phyloP scores from a whole-genome alignment of 2,888 invertebrate species.

The Agrochola lota region DNA sequence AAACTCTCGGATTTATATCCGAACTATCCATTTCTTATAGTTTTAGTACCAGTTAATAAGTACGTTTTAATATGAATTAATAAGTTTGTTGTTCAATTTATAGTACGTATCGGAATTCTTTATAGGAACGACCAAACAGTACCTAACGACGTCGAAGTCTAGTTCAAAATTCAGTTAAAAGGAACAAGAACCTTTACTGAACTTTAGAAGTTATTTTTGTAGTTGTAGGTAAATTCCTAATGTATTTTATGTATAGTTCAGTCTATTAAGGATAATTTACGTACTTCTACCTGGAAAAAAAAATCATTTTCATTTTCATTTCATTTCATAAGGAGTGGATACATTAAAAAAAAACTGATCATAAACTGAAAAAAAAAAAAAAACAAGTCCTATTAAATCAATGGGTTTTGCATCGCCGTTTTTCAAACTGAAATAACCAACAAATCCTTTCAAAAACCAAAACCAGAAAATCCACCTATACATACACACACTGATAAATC shows the following conservation, averaged over 20 bases:
- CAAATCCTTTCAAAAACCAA: constrained; percentile 4
- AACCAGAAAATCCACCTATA: neutral
- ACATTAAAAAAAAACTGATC: too few species aligned
- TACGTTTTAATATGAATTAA: neutral
- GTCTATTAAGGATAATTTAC: neutral
- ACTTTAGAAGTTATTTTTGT: too few species aligned
- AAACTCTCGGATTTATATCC: neutral
- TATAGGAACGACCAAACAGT: neutral
- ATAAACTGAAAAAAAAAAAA: too few species aligned
- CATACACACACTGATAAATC: constrained; percentile 40
- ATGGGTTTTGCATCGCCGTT: too few species aligned
- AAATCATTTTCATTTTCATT: too few species aligned
- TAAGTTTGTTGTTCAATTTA: neutral
- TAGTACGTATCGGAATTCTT: neutral
- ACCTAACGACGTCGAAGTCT: too few species aligned
- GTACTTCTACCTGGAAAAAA: too few species aligned
- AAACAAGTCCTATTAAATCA: too few species aligned
- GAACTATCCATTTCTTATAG: neutral
- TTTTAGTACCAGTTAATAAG: neutral
- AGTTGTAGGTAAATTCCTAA: neutral
- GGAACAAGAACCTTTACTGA: neutral
- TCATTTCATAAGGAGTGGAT: too few species aligned
- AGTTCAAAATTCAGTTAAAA: neutral
- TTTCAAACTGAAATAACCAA: constrained; percentile 4
- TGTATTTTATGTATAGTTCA: neutral